Evolutionary conservation across 2,797 vertebrate species (phyloP).

Genomic region (Coracias cyanogaster): DNA sequence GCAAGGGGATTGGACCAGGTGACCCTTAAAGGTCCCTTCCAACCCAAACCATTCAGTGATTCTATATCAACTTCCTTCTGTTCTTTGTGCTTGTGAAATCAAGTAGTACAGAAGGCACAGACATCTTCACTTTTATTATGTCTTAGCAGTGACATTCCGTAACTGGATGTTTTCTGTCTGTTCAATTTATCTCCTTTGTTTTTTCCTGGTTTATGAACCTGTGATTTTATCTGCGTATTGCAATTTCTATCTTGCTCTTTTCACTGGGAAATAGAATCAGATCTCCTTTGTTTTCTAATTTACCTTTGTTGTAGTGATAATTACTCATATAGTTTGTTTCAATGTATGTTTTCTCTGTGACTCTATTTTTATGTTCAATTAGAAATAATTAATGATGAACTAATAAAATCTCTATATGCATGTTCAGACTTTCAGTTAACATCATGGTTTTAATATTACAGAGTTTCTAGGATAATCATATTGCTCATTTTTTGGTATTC

Average conservation of each 20-base stretch:
- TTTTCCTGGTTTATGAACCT: background rate
- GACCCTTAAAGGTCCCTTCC: background rate
- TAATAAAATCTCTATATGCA: background rate
- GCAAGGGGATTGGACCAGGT: too few relatives aligned
- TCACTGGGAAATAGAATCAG: background rate
- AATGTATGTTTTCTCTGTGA: background rate
- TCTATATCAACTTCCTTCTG: background rate
- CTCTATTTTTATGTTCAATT: background rate
- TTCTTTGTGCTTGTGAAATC: background rate
- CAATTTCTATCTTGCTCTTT: background rate
- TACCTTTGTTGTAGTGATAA: background rate
- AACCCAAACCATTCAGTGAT: background rate
- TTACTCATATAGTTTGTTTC: background rate
- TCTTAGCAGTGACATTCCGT: background rate
- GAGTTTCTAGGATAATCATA: background rate
- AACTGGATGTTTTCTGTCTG: background rate
- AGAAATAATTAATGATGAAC: background rate
- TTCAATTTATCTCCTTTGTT: background rate
- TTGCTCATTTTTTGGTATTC: background rate
- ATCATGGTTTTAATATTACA: background rate
- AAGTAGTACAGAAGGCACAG: background rate
- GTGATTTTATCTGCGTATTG: background rate
- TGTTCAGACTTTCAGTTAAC: background rate
- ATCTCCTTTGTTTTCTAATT: background rate
- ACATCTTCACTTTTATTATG: background rate